Percentiles rank a stretch among this genome's conserved stretches.
Evolutionary conservation across 1,140 invertebrate species (phyloP).

Genomic region (Dufourea novaeangliae): DNA sequence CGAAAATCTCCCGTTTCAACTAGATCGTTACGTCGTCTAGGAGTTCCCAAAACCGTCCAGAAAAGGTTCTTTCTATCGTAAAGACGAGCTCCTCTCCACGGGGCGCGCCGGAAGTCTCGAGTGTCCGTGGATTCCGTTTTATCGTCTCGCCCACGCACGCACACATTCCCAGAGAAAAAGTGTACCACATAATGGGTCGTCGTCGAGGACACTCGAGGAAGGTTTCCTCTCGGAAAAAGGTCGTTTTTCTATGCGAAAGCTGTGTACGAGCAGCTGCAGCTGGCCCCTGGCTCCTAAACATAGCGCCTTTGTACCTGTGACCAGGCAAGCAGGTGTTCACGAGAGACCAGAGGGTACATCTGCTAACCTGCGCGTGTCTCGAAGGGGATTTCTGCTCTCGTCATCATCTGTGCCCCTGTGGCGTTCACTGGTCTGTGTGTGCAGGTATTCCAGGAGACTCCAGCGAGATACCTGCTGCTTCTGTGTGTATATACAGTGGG

Average conservation of each 20-base stretch:
- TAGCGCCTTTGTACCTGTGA: slow-evolving; percentile 67
- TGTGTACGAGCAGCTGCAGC: slow-evolving; percentile 36
- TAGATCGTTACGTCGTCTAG: too few species aligned
- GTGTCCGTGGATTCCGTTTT: slow-evolving; percentile 3
- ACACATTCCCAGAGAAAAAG: slow-evolving; percentile 3
- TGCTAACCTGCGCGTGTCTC: slow-evolving; percentile 68
- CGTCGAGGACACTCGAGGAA: not conserved
- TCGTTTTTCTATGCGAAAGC: slow-evolving; percentile 17
- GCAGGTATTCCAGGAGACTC: not conserved
- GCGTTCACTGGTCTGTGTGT: not conserved
- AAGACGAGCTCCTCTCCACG: not conserved
- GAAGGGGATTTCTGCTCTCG: slow-evolving; percentile 25
- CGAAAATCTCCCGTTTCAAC: too few species aligned
- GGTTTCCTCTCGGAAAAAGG: slow-evolving; percentile 26
- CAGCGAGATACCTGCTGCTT: too few species aligned
- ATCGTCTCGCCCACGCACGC: slow-evolving; percentile 11
- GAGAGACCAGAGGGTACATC: slow-evolving; percentile 70
- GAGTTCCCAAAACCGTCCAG: not conserved
- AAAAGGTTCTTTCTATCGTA: slow-evolving; percentile 4
- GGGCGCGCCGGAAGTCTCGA: not conserved
- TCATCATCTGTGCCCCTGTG: not conserved
- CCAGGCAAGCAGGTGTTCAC: slow-evolving; percentile 74
- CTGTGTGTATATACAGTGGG: too few species aligned
- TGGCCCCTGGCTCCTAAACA: slow-evolving; percentile 38
- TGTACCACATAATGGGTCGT: slow-evolving; percentile 4